Percentiles rank a stretch among this genome's conserved stretches.
These are phyloP conservation scores for Lepidothrix coronata DNA, from an alignment of 2,113 vertebrate species.

Conservation along the genomic window DNA sequence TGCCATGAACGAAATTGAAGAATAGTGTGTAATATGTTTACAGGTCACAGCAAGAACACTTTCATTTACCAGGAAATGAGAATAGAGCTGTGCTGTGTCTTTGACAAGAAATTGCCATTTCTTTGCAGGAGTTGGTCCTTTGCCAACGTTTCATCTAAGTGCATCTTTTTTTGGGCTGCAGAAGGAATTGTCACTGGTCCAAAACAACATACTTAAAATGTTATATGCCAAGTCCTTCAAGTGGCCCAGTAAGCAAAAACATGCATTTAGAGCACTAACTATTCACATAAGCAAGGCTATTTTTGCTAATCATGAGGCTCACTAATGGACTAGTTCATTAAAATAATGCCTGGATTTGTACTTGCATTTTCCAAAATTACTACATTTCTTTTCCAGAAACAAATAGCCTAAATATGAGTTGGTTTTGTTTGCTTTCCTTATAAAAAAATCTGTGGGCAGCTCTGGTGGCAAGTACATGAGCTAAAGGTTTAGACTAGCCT, in stretches of 20 bases:
- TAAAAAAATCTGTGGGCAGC: background rate
- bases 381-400: conserved; percentile 14
- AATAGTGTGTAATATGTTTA: background rate
- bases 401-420: conserved; percentile 14
- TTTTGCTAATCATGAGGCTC: conserved; percentile 22
- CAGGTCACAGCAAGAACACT: conserved; percentile 21
- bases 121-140: conserved; percentile 14
- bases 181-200: conserved; percentile 56
- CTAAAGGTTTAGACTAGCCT: background rate
- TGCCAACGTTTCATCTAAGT: conserved; percentile 30
- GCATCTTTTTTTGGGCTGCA: conserved; percentile 35
- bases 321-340: conserved; percentile 39
- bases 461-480: background rate
- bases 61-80: conserved; percentile 48
- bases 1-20: background rate
- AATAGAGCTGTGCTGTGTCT: conserved; percentile 29
- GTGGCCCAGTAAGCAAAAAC: conserved; percentile 32
- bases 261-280: conserved; percentile 37
- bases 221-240: conserved; percentile 35
- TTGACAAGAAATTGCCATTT: conserved; percentile 39
- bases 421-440: background rate
- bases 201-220: conserved; percentile 49
- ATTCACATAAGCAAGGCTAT: conserved; percentile 31
- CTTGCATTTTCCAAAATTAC: conserved; percentile 34
- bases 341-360: conserved; percentile 45